Evolutionary conservation across 2,888 invertebrate genomes (phyloP), one percentile per base, ranked within the genome.

Genomic region (Leptarthrus brevirostris): DNA sequence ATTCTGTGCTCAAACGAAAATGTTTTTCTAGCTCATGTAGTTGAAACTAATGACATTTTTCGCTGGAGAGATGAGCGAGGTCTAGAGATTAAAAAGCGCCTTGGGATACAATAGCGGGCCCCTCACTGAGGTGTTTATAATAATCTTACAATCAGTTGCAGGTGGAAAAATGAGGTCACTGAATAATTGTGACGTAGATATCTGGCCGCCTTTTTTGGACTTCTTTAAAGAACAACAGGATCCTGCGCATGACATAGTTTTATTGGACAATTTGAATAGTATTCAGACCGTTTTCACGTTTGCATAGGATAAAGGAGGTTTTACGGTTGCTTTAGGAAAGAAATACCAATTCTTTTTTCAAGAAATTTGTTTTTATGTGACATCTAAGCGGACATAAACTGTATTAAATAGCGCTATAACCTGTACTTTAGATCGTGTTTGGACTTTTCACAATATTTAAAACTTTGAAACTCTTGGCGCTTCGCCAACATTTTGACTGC

Each of bases 11-110:
- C 64, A 64, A 64, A 64, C 58, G 64, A 64, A 64, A 64, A 64
- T 64, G 64, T 64, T 64, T 64, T 64, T 64, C 64, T 64, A 64
- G 64, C 64, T 64, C 64, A 64, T 64, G 64, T 36, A 64, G 64
- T 64, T 64, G 64, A 64, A 64, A 64, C 64, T 64, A 64, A 64
- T 64, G 64, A 64, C 36, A 26, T 22, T 64, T 64, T 64, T 64
- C 3, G 24, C 64, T 24, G 10, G 47, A 44, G 40, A 61, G 26
- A 64, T 64, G 64, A 64, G 22, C 64, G 16, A 1, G 16, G 47
- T 44, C 24, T 54, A 5, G 22, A 40, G 36, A 64, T 44, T n/a
- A 47, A 47, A 40, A 40, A 47, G 44, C 40, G 44, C 40, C 22
- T 36, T 47, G 44, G 16, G 47, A 64, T 64, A 64, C n/a, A 64